These are phyloP conservation scores for Parascotia fuliginaria DNA, from an alignment of 2,888 invertebrate genomes.

Conservation along the genomic window DNA sequence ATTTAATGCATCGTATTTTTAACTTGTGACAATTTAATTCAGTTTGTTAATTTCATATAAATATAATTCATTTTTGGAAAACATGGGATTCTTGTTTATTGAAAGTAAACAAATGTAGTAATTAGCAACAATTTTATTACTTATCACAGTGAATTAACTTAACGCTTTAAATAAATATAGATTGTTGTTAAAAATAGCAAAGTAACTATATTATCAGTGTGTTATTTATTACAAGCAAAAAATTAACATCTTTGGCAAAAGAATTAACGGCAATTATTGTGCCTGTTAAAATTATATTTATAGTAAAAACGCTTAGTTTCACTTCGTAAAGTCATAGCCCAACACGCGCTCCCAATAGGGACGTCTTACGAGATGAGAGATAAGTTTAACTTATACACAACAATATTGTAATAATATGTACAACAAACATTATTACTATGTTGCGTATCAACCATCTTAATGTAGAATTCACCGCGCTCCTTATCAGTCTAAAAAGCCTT, in stretches of 20 bases:
- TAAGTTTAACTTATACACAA: background rate
- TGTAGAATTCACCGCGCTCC: background rate
- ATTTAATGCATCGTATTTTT: slow-evolving; percentile 71
- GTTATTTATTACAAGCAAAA: slow-evolving; percentile 24
- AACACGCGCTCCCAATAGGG: background rate
- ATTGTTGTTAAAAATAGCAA: slow-evolving; percentile 20
- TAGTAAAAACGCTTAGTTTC: slow-evolving; percentile 2
- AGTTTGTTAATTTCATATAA: slow-evolving; percentile 81
- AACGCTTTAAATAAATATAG: slow-evolving; percentile 30
- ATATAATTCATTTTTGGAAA: slow-evolving; percentile 72
- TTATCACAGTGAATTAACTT: slow-evolving; percentile 68
- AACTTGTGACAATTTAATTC: slow-evolving; percentile 78
- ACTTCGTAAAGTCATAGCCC: background rate
- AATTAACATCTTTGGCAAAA: slow-evolving; percentile 58
- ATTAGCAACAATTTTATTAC: slow-evolving; percentile 53
- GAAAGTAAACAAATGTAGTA: slow-evolving; percentile 31
- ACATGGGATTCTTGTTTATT: slow-evolving; percentile 40
- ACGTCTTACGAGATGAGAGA: background rate
- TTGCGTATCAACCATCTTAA: background rate
- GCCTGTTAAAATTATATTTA: slow-evolving; percentile 3
- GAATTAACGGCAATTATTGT: slow-evolving; percentile 10
- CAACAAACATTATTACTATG: background rate
- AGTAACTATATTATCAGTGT: slow-evolving; percentile 14
- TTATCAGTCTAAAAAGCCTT: background rate
- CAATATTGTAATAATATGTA: background rate